phyloP scores from a whole-genome alignment of 2,888 invertebrate species.

The Ommatoiulus sabulosus region DNA sequence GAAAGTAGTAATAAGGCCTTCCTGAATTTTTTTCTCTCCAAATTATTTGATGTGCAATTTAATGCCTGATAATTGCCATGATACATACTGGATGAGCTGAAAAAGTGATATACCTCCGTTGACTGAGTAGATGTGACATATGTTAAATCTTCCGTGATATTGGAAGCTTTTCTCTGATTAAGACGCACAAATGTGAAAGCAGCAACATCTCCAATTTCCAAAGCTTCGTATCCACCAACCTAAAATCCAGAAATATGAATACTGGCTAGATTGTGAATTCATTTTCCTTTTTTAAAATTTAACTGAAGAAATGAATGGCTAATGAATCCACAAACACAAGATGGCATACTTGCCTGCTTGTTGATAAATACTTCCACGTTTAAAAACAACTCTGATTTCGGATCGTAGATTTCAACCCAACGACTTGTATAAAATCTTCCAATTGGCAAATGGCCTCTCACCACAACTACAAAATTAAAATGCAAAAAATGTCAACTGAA shows the following conservation, averaged over 20 bases:
- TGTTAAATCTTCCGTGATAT: not conserved
- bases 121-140: not conserved
- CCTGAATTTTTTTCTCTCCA: no score
- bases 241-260: not conserved
- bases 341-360: not conserved
- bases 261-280: no score
- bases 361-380: conserved; percentile 2
- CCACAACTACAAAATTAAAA: not conserved
- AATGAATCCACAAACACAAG: no score
- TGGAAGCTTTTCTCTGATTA: not conserved
- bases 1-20: no score
- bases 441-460: not conserved
- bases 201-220: not conserved
- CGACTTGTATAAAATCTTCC: not conserved
- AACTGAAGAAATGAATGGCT: no score
- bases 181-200: not conserved
- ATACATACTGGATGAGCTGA: no score
- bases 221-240: not conserved
- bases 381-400: conserved; percentile 8
- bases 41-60: no score
- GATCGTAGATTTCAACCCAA: not conserved
- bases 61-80: no score
- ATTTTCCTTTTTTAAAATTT: no score
- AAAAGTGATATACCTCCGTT: not conserved
- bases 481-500: no score